phyloP scores from a whole-genome alignment of 2,797 vertebrate species.

The Bradypodion ventrale region DNA sequence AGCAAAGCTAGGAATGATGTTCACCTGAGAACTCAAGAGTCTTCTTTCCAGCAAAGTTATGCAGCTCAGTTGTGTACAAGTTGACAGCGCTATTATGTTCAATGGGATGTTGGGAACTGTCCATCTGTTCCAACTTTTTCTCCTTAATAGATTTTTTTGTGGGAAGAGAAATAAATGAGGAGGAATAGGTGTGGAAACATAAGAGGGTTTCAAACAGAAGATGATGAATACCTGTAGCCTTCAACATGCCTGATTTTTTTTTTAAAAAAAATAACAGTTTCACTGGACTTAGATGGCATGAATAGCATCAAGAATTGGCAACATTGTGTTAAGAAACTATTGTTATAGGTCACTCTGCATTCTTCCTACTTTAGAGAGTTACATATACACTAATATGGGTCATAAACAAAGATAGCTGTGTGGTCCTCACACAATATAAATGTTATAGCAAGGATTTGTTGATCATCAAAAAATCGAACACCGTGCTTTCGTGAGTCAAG shows the following conservation, averaged over 20 bases:
- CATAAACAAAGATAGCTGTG: too few species aligned
- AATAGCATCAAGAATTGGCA: not conserved
- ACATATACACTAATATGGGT: not conserved
- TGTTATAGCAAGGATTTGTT: too few species aligned
- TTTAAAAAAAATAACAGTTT: too few species aligned
- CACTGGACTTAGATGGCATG: not conserved
- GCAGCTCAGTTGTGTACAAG: not conserved
- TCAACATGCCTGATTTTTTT: not conserved
- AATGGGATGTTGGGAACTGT: not conserved
- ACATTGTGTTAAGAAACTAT: not conserved
- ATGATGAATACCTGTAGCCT: not conserved
- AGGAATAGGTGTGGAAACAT: not conserved
- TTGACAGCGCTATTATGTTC: not conserved
- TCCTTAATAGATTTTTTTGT: not conserved
- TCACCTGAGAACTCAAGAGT: not conserved
- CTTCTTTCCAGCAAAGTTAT: not conserved
- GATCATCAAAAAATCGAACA: too few species aligned
- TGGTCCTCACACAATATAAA: too few species aligned
- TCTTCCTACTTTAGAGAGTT: not conserved
- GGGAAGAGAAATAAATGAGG: not conserved
- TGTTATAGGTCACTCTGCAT: not conserved
- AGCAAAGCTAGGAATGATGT: not conserved
- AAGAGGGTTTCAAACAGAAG: not conserved
- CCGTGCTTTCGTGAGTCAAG: too few species aligned
- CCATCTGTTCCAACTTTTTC: not conserved